A percentile compares a stretch with the other conserved stretches of the same genome.
These are phyloP conservation scores for Paradisaea rubra DNA, from an alignment of 2,113 vertebrate genomes.

Conservation along the genomic window DNA sequence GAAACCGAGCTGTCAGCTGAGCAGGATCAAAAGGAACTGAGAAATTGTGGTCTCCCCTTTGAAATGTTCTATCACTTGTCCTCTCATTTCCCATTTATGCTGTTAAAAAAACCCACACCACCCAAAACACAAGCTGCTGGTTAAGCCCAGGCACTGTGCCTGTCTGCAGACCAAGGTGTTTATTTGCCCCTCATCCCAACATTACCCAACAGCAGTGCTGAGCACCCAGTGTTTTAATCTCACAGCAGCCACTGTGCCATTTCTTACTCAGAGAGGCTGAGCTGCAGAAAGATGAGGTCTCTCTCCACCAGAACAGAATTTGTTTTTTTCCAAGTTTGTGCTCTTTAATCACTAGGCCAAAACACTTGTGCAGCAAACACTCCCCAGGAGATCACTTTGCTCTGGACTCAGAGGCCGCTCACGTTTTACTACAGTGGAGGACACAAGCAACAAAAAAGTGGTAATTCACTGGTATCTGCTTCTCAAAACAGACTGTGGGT, in stretches of 20 bases:
- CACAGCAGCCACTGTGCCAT: background rate
- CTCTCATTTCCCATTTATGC: background rate
- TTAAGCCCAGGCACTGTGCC: background rate
- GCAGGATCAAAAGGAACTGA: background rate
- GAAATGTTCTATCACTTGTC: background rate
- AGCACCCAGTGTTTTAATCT: background rate
- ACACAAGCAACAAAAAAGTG: background rate
- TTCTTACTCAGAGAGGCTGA: background rate
- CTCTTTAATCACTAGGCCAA: background rate
- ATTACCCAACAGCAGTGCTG: background rate
- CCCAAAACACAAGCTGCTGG: background rate
- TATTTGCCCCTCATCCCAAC: background rate
- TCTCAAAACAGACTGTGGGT: background rate
- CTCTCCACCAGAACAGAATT: background rate
- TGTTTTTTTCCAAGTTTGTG: background rate
- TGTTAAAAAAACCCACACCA: background rate
- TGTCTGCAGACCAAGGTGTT: background rate
- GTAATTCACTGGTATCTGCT: background rate
- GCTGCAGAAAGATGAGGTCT: background rate
- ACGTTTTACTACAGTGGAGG: fast-evolving
- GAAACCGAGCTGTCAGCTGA: background rate
- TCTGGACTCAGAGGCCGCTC: background rate
- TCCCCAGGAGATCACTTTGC: background rate
- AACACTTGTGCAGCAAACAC: background rate
- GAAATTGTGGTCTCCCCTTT: background rate